Evolutionary conservation across 2,797 vertebrate genomes (phyloP).

Genomic region (Discoglossus pictus): DNA sequence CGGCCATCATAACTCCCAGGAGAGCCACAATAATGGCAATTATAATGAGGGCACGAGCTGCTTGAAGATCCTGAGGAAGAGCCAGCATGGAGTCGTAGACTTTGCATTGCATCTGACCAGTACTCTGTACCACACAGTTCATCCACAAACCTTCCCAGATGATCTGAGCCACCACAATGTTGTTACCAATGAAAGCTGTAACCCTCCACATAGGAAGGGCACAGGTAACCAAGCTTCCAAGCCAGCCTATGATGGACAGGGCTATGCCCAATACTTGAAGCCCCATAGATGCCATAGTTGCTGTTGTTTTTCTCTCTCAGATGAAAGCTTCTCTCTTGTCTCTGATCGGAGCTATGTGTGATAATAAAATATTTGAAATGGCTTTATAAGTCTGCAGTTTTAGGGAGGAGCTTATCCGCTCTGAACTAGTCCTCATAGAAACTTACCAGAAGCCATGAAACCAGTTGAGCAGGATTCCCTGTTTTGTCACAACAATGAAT

Average conservation of each 20-base stretch:
- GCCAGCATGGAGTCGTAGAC: slow-evolving; percentile 88
- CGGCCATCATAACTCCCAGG: slow-evolving; percentile 76
- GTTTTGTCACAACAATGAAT: slow-evolving; percentile 43
- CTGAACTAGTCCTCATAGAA: slow-evolving; percentile 49
- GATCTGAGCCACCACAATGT: slow-evolving; percentile 87
- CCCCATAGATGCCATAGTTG: slow-evolving; percentile 86
- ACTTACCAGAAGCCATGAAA: slow-evolving; percentile 48
- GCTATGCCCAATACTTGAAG: slow-evolving; percentile 87
- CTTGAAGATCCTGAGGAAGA: slow-evolving; percentile 85
- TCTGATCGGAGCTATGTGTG: not conserved
- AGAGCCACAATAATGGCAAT: slow-evolving; percentile 78
- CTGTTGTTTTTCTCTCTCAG: not conserved
- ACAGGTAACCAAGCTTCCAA: slow-evolving; percentile 82
- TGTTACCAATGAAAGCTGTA: slow-evolving; percentile 84
- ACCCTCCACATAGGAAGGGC: slow-evolving; percentile 90
- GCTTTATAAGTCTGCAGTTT: slow-evolving; percentile 64
- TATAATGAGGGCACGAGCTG: slow-evolving; percentile 81
- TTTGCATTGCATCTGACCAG: slow-evolving; percentile 93
- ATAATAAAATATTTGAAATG: not conserved
- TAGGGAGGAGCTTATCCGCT: slow-evolving; percentile 72
- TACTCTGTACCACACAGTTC: slow-evolving; percentile 92
- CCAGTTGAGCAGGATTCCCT: slow-evolving; percentile 41
- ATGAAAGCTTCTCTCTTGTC: not conserved
- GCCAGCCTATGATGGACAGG: slow-evolving; percentile 85
- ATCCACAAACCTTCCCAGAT: slow-evolving; percentile 96